These are phyloP conservation scores for Nephrocerus scutellatus DNA, from an alignment of 2,888 invertebrate species.

Conservation along the genomic window DNA sequence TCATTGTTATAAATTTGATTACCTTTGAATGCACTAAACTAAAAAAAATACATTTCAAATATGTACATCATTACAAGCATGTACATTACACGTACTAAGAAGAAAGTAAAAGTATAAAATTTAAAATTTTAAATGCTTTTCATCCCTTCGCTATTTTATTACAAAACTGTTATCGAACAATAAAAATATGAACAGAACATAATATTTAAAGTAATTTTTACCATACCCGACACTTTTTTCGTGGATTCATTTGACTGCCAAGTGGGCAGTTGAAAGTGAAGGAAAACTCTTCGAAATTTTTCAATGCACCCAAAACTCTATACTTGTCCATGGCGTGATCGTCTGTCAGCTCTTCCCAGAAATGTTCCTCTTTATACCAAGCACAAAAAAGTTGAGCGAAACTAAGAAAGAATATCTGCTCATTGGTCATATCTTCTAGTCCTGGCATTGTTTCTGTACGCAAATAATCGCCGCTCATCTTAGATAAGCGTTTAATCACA, in stretches of 20 bases:
- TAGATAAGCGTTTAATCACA: slow-evolving; percentile 26
- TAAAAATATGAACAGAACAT: too few relatives aligned
- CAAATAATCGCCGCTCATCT: slow-evolving; percentile 9
- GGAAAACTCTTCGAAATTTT: slow-evolving; percentile 37
- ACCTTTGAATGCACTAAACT: too few relatives aligned
- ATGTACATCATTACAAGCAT: too few relatives aligned
- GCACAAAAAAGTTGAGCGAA: slow-evolving; percentile 42
- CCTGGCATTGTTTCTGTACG: slow-evolving; percentile 38
- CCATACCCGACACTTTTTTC: slow-evolving; percentile 37
- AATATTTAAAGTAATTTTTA: too few relatives aligned
- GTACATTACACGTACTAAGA: too few relatives aligned
- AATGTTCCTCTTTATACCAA: slow-evolving; percentile 33
- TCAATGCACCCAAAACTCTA: slow-evolving; percentile 37
- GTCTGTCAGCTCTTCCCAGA: slow-evolving; percentile 35
- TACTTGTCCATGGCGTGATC: slow-evolving; percentile 39
- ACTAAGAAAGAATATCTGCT: slow-evolving; percentile 40
- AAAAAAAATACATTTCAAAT: too few relatives aligned
- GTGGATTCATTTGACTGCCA: slow-evolving; percentile 37
- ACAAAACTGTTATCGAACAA: too few relatives aligned
- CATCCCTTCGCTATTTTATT: too few relatives aligned
- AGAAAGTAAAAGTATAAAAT: too few relatives aligned
- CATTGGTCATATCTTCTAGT: slow-evolving; percentile 34
- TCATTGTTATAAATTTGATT: too few relatives aligned
- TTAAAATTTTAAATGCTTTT: too few relatives aligned
- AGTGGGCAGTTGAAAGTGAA: slow-evolving; percentile 32